Percentiles rank a stretch among this genome's conserved stretches.
phyloP scores from a whole-genome alignment of 2,797 vertebrate genomes.

The Melanotaenia maccullochi region DNA sequence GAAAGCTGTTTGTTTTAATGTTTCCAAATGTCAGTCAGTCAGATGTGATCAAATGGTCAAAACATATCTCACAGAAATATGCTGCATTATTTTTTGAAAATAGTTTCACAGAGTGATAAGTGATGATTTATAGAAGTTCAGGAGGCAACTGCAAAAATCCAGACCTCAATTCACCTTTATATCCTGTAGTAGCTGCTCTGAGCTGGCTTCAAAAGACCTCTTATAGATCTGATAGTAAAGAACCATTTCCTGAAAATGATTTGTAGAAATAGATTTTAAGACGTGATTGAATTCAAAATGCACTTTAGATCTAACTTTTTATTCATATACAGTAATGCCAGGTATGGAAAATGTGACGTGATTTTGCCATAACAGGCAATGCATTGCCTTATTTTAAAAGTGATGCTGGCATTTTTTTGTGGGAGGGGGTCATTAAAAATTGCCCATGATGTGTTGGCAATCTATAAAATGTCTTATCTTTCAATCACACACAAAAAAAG shows the following conservation, averaged over 20 bases:
- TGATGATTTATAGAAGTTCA: not conserved
- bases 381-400: not conserved
- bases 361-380: conserved; percentile 4
- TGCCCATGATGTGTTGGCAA: not conserved
- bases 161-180: conserved; percentile 1
- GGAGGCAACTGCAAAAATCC: not conserved
- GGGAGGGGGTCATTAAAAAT: not conserved
- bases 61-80: too few species aligned
- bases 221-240: not conserved
- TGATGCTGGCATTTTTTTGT: not conserved
- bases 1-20: too few species aligned
- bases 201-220: not conserved
- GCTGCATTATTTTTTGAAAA: too few species aligned
- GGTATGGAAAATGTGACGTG: not conserved
- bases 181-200: not conserved
- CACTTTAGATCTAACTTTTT: not conserved
- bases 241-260: not conserved
- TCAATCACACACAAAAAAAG: not conserved
- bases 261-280: conserved; percentile 5
- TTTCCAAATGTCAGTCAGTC: not conserved
- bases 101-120: not conserved
- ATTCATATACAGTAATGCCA: not conserved
- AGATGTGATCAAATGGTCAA: conserved; percentile 1
- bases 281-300: not conserved
- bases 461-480: not conserved